phyloP scores from a whole-genome alignment of 2,113 vertebrate species.

The Salvelinus sp. region DNA sequence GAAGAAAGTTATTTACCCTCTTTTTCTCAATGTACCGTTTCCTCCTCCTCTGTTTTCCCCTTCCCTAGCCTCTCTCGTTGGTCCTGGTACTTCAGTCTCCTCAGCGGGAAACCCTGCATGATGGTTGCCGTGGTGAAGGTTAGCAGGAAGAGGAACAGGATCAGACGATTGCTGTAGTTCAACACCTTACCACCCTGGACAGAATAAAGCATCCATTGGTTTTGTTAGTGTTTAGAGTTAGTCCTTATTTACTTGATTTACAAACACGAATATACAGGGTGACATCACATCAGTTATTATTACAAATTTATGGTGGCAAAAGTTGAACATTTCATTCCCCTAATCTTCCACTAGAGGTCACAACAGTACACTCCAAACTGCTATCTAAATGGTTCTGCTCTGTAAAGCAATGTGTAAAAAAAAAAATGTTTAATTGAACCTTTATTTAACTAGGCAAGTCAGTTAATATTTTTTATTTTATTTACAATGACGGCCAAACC shows the following conservation, averaged over 20 bases:
- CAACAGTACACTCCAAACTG: slow-evolving; percentile 8
- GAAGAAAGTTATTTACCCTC: not conserved
- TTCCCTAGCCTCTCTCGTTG: slow-evolving; percentile 48
- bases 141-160: slow-evolving; percentile 89
- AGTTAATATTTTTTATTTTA: too few relatives aligned
- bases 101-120: slow-evolving; percentile 86
- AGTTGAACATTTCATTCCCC: not conserved
- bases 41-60: slow-evolving; percentile 6
- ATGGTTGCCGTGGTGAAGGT: slow-evolving; percentile 85
- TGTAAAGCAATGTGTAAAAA: too few relatives aligned
- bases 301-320: not conserved
- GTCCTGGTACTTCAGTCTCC: slow-evolving; percentile 30
- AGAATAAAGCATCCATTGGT: slow-evolving; percentile 1
- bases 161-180: slow-evolving; percentile 83
- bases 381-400: too few relatives aligned
- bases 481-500: too few relatives aligned
- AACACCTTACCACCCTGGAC: slow-evolving; percentile 82
- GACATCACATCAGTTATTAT: not conserved
- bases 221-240: not conserved
- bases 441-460: too few relatives aligned
- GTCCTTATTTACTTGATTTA: not conserved
- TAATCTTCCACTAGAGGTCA: slow-evolving; percentile 56
- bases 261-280: not conserved
- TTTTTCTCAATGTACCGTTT: not conserved
- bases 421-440: too few relatives aligned